These are phyloP conservation scores for Sinocyclocheilus maitianheensis DNA, from an alignment of 2,113 vertebrate species.

Conservation along the genomic window DNA sequence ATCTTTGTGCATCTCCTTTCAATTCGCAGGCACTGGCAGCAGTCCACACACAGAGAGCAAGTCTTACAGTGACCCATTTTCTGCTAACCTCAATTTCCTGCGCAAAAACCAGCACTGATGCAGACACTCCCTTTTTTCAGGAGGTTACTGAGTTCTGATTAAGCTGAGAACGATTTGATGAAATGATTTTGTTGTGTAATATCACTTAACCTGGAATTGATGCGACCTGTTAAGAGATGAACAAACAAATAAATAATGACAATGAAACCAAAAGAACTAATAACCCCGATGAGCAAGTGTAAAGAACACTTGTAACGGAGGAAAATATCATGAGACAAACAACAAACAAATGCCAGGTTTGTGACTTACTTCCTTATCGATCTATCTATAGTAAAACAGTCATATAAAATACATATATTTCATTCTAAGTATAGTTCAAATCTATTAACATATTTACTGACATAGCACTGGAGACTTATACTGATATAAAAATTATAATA, in stretches of 20 bases:
- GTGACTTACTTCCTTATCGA: not conserved
- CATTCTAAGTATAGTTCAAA: no score
- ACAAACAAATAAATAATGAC: not conserved
- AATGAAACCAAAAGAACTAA: not conserved
- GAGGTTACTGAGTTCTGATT: not conserved
- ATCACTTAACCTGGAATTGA: conserved; percentile 25
- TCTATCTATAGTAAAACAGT: no score
- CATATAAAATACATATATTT: no score
- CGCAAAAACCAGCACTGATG: not conserved
- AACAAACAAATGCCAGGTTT: not conserved
- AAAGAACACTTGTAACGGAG: no score
- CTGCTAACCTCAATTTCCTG: conserved; percentile 29
- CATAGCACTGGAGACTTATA: no score
- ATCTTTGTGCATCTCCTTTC: conserved; percentile 32
- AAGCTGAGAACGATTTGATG: not conserved
- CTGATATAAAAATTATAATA: no score
- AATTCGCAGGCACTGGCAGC: not conserved
- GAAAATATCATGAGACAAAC: no score
- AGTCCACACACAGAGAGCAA: not conserved
- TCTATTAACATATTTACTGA: no score
- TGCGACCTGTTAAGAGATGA: not conserved
- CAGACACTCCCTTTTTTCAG: not conserved
- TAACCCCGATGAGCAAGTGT: not conserved
- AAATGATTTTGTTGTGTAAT: conserved; percentile 28
- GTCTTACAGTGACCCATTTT: conserved; percentile 38